phyloP scores from a whole-genome alignment of 37 sponge, comb jelly and placozoan species.

The Eunapius fragilis region DNA sequence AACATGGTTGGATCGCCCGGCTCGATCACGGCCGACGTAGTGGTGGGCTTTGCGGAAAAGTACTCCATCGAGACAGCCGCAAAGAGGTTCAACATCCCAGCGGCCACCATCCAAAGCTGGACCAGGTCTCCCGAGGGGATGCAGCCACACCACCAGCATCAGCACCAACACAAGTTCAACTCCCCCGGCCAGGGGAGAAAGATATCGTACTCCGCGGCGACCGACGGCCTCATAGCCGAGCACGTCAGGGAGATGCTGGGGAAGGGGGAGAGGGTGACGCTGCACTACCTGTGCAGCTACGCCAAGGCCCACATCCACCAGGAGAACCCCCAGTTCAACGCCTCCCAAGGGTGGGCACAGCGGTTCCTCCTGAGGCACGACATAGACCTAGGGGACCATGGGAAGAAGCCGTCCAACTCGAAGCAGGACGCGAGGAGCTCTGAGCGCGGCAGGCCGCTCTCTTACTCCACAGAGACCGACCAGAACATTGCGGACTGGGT shows the following conservation, averaged over 20 bases:
- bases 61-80: constrained; percentile 50
- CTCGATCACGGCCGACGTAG: constrained; percentile 11
- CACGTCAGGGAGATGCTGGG: constrained; percentile 49
- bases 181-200: constrained; percentile 80
- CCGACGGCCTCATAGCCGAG: constrained; percentile 53
- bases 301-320: constrained; percentile 56
- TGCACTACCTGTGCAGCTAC: constrained; percentile 62
- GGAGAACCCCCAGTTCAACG: constrained; percentile 78
- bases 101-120: constrained; percentile 50
- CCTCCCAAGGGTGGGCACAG: constrained; percentile 83
- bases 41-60: constrained; percentile 51
- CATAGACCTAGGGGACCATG: constrained; percentile 32
- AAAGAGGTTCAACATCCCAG: constrained; percentile 48
- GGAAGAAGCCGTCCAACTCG: not conserved
- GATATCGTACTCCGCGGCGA: constrained; percentile 67
- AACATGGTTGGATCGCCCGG: not conserved
- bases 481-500: constrained; percentile 68
- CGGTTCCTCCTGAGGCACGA: constrained; percentile 62
- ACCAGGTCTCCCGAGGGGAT: constrained; percentile 13
- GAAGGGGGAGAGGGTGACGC: constrained; percentile 52
- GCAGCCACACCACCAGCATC: not conserved
- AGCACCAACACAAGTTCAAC: constrained; percentile 51
- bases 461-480: constrained; percentile 71
- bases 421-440: not conserved
- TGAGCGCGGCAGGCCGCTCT: constrained; percentile 65